Evolutionary conservation across 2,113 vertebrate species (phyloP).

Genomic region (Leptobrachium ailaonicum): DNA sequence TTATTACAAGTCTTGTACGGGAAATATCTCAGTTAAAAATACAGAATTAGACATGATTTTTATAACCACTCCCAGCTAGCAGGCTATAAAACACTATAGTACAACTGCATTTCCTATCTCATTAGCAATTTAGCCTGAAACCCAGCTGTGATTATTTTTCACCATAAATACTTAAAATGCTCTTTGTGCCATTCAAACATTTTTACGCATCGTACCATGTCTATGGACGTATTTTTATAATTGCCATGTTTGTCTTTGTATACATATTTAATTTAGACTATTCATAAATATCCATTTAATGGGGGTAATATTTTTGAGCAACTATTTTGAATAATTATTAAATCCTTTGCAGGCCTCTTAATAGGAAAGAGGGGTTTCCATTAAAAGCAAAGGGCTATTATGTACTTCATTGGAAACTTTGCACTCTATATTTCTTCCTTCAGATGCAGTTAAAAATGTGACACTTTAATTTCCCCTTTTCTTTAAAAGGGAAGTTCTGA

Average conservation of each 20-base stretch:
- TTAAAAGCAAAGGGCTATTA: constrained; percentile 67
- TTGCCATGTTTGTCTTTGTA: constrained; percentile 21
- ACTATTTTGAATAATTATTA: constrained; percentile 58
- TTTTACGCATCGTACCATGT: not conserved
- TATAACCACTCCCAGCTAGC: constrained; percentile 26
- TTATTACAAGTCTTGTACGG: constrained; percentile 26
- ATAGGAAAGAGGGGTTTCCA: constrained; percentile 66
- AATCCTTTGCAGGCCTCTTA: constrained; percentile 62
- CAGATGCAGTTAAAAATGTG: constrained; percentile 62
- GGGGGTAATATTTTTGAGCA: constrained; percentile 62
- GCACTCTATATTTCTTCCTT: constrained; percentile 67
- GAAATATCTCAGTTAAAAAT: constrained; percentile 38
- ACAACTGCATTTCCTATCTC: constrained; percentile 55
- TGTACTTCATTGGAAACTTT: constrained; percentile 63
- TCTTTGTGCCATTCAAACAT: not conserved
- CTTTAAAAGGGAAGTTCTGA: constrained; percentile 60
- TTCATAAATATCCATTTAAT: constrained; percentile 62
- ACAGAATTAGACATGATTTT: constrained; percentile 38
- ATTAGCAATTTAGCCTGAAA: constrained; percentile 57
- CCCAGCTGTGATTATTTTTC: constrained; percentile 18
- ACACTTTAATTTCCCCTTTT: constrained; percentile 65
- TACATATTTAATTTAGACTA: constrained; percentile 55
- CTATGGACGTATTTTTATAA: not conserved
- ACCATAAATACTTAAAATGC: not conserved
- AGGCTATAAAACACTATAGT: constrained; percentile 51